These are phyloP conservation scores for Hipparchia semele DNA, from an alignment of 2,888 invertebrate genomes.

Conservation along the genomic window DNA sequence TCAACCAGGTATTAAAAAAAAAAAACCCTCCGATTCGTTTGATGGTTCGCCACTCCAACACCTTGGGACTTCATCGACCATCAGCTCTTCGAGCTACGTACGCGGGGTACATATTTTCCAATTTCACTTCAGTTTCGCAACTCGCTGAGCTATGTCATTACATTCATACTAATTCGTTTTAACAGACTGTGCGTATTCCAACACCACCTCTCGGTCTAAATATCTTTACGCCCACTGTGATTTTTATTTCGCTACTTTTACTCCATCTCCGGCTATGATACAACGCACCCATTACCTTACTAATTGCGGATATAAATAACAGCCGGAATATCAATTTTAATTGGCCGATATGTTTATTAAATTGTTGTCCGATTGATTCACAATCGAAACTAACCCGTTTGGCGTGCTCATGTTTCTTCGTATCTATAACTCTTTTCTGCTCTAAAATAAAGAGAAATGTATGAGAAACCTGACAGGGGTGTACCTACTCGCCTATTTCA, in stretches of 20 bases:
- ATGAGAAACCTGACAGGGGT: too few relatives aligned
- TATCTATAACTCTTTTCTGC: constrained; percentile 46
- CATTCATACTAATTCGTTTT: too few relatives aligned
- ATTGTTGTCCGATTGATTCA: constrained; percentile 56
- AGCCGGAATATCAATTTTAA: constrained; percentile 64
- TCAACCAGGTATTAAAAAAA: too few relatives aligned
- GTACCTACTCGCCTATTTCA: too few relatives aligned
- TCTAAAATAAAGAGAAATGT: constrained; percentile 37
- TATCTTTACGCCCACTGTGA: constrained; percentile 68
- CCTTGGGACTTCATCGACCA: too few relatives aligned
- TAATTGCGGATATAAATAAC: constrained; percentile 58
- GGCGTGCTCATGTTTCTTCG: constrained; percentile 51
- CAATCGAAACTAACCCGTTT: constrained; percentile 49
- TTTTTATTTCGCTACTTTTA: constrained; percentile 63
- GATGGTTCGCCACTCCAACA: too few relatives aligned
- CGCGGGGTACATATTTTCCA: too few relatives aligned
- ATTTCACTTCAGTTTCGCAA: constrained; percentile 17
- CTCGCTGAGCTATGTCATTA: not conserved
- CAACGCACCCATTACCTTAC: constrained; percentile 57
- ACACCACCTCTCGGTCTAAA: constrained; percentile 29
- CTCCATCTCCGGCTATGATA: constrained; percentile 52
- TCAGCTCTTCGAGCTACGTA: too few relatives aligned
- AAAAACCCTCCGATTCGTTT: too few relatives aligned
- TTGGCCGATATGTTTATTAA: constrained; percentile 56
- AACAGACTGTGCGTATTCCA: not conserved